These are phyloP conservation scores for Corythucha ciliata DNA, from an alignment of 2,888 invertebrate species.

Conservation along the genomic window DNA sequence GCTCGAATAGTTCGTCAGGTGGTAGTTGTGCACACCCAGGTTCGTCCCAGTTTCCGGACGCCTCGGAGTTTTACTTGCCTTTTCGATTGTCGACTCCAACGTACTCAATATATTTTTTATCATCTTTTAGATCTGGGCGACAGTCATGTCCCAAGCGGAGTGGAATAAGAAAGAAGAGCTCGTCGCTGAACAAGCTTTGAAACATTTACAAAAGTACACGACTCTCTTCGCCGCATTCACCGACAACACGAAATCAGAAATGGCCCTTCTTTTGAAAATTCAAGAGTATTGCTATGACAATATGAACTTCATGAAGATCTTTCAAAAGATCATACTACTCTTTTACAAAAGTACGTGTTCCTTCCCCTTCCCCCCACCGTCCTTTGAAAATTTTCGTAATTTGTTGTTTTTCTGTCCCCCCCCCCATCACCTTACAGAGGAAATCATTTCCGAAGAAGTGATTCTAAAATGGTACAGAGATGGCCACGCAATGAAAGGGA, in stretches of 20 bases:
- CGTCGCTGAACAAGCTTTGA: slow-evolving; percentile 88
- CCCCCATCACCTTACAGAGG: slow-evolving; percentile 50
- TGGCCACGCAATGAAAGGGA: slow-evolving; percentile 85
- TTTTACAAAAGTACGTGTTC: slow-evolving; percentile 75
- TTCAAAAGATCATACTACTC: slow-evolving; percentile 92
- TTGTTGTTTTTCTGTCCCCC: background rate
- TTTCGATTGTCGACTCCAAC: no score
- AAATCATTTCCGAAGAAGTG: slow-evolving; percentile 88
- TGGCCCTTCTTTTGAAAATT: slow-evolving; percentile 79
- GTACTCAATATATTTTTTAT: slow-evolving; percentile 40
- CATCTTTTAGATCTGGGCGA: slow-evolving; percentile 69
- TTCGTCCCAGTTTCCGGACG: no score
- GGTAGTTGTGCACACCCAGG: no score
- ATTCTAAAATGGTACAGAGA: slow-evolving; percentile 96
- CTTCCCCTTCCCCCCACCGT: slow-evolving; percentile 44
- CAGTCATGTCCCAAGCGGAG: slow-evolving; percentile 89
- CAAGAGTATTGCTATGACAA: slow-evolving; percentile 98
- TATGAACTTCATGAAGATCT: slow-evolving; percentile 98
- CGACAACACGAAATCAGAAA: slow-evolving; percentile 74
- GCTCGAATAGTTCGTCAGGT: no score
- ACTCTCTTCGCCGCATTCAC: slow-evolving; percentile 80
- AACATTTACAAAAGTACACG: slow-evolving; percentile 78
- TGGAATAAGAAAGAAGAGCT: slow-evolving; percentile 99
- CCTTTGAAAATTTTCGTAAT: no score
- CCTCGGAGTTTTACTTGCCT: no score